A percentile compares a stretch with the other conserved stretches of the same genome.
Conservation (phyloP, 30 jellyfish, hydroid and myxozoan species). For the Cassiopea xamachana region DNA sequence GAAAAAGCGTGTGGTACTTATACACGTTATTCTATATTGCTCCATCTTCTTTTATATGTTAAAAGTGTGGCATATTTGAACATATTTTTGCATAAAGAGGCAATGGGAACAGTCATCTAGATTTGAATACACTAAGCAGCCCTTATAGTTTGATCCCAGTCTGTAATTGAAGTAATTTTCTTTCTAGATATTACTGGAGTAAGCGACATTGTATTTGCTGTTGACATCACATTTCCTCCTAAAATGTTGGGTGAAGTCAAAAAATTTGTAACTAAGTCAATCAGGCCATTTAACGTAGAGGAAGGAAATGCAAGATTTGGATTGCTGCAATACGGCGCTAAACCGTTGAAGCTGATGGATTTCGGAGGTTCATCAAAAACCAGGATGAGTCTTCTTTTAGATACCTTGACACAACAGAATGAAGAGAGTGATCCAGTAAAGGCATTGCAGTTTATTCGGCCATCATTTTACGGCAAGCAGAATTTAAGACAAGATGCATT, state of each 20-base stretch:
- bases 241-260: conserved; percentile 30
- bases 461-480: neutral
- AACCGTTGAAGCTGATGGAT: conserved; percentile 17
- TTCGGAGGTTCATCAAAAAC: conserved; percentile 7
- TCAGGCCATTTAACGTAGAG: conserved; percentile 9
- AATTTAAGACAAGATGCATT: conserved; percentile 32
- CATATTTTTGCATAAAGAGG: no score
- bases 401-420: neutral
- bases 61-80: no score
- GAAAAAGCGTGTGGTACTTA: conserved; percentile 86
- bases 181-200: conserved; percentile 40
- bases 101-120: no score
- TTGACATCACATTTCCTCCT: conserved; percentile 44
- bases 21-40: no score
- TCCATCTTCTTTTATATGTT: no score
- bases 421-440: conserved; percentile 30
- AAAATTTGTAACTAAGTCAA: conserved; percentile 29
- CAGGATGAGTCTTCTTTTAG: conserved; percentile 12
- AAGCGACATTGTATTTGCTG: conserved; percentile 56
- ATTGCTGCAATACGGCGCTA: conserved; percentile 33
- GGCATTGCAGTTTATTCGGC: conserved; percentile 45
- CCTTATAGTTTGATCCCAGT: no score
- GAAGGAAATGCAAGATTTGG: conserved; percentile 37
- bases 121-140: no score
- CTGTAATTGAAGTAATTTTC: neutral